A percentile compares a stretch with the other conserved stretches of the same genome.
These are phyloP conservation scores for Scaptomyza cyrtandrae DNA, from an alignment of 2,888 invertebrate species.

Conservation along the genomic window DNA sequence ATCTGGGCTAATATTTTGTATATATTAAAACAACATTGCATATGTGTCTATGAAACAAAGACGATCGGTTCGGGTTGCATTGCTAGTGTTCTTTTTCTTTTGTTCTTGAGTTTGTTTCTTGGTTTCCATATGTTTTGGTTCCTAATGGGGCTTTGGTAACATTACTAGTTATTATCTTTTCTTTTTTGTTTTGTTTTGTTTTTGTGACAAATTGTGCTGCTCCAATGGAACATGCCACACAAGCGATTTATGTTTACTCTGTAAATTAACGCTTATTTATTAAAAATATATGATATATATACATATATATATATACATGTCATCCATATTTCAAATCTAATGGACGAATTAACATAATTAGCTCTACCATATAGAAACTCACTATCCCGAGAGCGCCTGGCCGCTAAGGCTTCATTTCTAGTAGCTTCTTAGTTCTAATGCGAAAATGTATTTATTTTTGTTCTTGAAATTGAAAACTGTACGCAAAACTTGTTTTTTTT, in stretches of 20 bases:
- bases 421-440: conserved; percentile 49
- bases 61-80: conserved; percentile 11
- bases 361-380: conserved; percentile 6
- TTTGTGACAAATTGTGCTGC: conserved; percentile 24
- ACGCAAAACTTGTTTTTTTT: conserved; percentile 20
- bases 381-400: conserved; percentile 32
- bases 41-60: conserved; percentile 21
- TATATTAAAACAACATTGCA: conserved; percentile 12
- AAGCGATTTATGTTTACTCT: neutral
- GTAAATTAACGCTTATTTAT: conserved; percentile 6
- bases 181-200: neutral
- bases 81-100: conserved; percentile 10
- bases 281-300: neutral
- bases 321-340: neutral
- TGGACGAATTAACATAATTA: conserved; percentile 4
- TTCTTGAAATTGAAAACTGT: conserved; percentile 50
- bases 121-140: conserved; percentile 1
- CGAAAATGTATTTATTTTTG: conserved; percentile 59
- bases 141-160: conserved; percentile 3
- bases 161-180: neutral
- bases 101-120: neutral
- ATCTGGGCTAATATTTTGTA: conserved; percentile 24
- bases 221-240: conserved; percentile 1
- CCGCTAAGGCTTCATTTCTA: conserved; percentile 48
- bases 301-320: neutral